Conservation (phyloP, 2,888 invertebrate genomes). For the Gisinianus flammeolus region DNA sequence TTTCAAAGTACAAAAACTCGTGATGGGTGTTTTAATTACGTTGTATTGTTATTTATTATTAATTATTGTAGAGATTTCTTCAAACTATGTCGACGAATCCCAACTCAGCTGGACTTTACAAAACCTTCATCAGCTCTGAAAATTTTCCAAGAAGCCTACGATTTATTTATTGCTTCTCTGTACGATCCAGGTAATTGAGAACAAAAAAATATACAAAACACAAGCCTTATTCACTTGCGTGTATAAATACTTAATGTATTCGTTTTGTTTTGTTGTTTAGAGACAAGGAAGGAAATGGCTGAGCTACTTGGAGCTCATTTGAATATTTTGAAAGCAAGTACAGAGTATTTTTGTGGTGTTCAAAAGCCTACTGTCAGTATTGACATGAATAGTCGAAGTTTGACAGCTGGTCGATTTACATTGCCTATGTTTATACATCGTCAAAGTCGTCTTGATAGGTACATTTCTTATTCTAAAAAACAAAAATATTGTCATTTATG, state of each 20-base stretch:
- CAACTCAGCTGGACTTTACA: constrained; percentile 74
- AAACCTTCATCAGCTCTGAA: constrained; percentile 73
- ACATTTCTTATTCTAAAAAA: background rate
- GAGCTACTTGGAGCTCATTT: constrained; percentile 78
- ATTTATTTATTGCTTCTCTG: constrained; percentile 85
- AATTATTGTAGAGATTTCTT: constrained; percentile 75
- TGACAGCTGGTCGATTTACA: constrained; percentile 74
- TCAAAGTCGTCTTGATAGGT: background rate
- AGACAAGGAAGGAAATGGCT: constrained; percentile 71
- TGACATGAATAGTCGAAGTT: constrained; percentile 65
- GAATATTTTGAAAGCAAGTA: constrained; percentile 80
- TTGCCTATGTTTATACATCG: constrained; percentile 56
- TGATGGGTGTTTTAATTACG: background rate
- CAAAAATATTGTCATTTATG: background rate
- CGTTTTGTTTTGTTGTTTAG: constrained; percentile 61
- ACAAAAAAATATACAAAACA: background rate
- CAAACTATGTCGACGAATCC: constrained; percentile 85
- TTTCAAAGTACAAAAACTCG: background rate
- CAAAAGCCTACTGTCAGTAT: constrained; percentile 71
- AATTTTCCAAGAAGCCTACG: constrained; percentile 86
- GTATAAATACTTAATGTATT: no score
- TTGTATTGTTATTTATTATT: background rate
- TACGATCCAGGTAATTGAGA: constrained; percentile 63
- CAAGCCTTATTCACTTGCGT: no score
- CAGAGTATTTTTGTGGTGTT: constrained; percentile 77